phyloP scores from a whole-genome alignment of 1,140 invertebrate genomes.

The Apis dorsata region DNA sequence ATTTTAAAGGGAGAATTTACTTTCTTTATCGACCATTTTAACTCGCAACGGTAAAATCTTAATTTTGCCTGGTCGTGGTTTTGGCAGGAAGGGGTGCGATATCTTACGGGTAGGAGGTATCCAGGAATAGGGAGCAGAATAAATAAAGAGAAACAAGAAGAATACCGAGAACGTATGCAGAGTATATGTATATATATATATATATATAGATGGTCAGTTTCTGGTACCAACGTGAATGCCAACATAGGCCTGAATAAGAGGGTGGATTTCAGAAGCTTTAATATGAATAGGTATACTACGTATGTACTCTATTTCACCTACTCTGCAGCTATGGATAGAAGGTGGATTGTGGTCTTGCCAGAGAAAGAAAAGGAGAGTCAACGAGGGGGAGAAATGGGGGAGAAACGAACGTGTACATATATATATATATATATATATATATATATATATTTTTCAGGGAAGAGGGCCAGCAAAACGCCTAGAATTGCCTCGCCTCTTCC shows the following conservation, averaged over 20 bases:
- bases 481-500: conserved; percentile 78
- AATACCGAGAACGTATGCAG: conserved; percentile 29
- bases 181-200: not conserved
- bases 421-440: conserved; percentile 26
- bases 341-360: conserved; percentile 21
- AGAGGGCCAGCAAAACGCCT: conserved; percentile 71
- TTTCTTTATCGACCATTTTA: not conserved
- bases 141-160: conserved; percentile 50
- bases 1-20: not conserved
- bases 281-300: conserved; percentile 49
- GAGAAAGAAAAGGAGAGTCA: not conserved
- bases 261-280: conserved; percentile 48
- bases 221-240: conserved; percentile 35
- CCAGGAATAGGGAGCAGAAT: conserved; percentile 1
- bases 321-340: conserved; percentile 16
- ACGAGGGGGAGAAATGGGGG: not conserved
- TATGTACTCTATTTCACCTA: conserved; percentile 37
- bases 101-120: conserved; percentile 11
- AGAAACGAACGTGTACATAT: not conserved
- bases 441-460: conserved; percentile 73
- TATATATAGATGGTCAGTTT: conserved; percentile 39
- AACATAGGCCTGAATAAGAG: conserved; percentile 40
- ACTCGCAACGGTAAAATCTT: not conserved
- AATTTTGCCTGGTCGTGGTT: conserved; percentile 5
- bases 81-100: conserved; percentile 14